Evolutionary conservation across 1,140 invertebrate species (phyloP), one percentile per base, ranked within the genome.

Genomic region (Bombus soroeensis): DNA sequence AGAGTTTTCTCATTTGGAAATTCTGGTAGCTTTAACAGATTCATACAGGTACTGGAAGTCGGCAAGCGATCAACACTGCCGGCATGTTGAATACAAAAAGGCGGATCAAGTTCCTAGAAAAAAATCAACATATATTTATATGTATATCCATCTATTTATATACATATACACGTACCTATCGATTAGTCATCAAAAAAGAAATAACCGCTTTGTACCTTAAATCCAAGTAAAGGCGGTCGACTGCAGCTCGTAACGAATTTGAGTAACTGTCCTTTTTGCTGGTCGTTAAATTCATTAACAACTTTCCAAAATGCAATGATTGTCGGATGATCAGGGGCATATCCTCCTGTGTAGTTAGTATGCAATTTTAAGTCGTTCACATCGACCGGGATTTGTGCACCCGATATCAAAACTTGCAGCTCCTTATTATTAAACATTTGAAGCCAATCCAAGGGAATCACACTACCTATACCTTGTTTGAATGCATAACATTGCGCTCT

Each of bases 201-300:
- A 64, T 57, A 72, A 43, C 71, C 41, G 32, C 13, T 62, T 41
- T 15, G 85, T 94, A 98, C 98, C 96, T 99, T 99, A 93, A 99
- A 99, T 28, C 99, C 99, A 37, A 99, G 95, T n/a, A 99, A 95
- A 9, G 99, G 99, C n/a, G 99, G 98, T 89, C 98, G 95, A 1
- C 99, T 99, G 92, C 98, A 99, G 93, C 98, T 99, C 2, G 99
- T 99, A 10, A 99, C 98, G 96, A 99, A 99, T 94, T 99, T 99
- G 0, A 99, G 95, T 25, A 99, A 94, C 91, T 98, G 97, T 78
- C 98, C 96, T 79, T 97, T 97, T 93, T 99, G 97, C 41, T 97
- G 95, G 94, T 99, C 98, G 85, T 96, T 97, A 92, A 99, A 98
- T 34, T 96, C 96, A 86, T 97, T 96, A 9, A 99, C 96, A 37